A percentile compares a stretch with the other conserved stretches of the same genome.
phyloP scores from a whole-genome alignment of 2,797 vertebrate genomes.

The Halcyon smyrnensis region DNA sequence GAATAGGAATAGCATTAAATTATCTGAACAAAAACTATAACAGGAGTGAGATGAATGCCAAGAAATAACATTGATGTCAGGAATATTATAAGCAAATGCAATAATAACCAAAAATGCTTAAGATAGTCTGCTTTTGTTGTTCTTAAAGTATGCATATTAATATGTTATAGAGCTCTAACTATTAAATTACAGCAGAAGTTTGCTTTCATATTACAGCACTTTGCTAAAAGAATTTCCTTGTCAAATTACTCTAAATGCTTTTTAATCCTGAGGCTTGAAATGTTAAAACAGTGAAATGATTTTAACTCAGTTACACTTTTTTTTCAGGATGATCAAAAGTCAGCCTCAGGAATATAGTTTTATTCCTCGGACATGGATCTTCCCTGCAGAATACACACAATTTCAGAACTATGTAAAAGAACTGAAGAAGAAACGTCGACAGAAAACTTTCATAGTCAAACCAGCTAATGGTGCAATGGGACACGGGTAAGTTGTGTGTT shows the following conservation, averaged over 20 bases:
- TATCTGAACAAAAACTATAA: background rate
- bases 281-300: slow-evolving; percentile 9
- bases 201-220: background rate
- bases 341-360: slow-evolving; percentile 97
- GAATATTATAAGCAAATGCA: background rate
- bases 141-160: background rate
- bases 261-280: background rate
- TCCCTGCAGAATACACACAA: slow-evolving; percentile 96
- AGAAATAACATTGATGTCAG: background rate
- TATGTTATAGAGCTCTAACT: background rate
- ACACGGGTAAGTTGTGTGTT: slow-evolving; percentile 88
- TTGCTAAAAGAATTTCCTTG: background rate
- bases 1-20: background rate
- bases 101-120: background rate
- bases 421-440: slow-evolving; percentile 92
- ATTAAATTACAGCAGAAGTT: background rate
- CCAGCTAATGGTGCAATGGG: slow-evolving; percentile 99
- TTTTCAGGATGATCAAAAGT: slow-evolving; percentile 94
- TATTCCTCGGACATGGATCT: slow-evolving; percentile 97
- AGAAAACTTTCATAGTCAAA: slow-evolving; percentile 98
- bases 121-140: background rate
- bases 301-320: background rate
- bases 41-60: background rate
- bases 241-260: background rate
- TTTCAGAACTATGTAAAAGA: slow-evolving; percentile 98